phyloP scores from a whole-genome alignment of 2,113 vertebrate genomes.

The Epinephelus lanceolatus region DNA sequence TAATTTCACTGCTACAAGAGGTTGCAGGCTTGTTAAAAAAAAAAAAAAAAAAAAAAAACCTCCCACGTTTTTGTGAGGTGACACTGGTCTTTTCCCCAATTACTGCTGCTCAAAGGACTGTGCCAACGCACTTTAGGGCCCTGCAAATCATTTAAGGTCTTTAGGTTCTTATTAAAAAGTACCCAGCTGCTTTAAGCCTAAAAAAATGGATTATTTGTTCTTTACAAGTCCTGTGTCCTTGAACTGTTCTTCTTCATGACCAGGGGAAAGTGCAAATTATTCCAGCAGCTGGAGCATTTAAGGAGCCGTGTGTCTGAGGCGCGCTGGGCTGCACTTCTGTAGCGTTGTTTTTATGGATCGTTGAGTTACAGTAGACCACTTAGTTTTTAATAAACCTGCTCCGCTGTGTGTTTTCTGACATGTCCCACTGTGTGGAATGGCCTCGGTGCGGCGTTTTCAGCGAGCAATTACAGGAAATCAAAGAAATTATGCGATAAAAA shows the following conservation, averaged over 20 bases:
- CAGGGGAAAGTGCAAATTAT: constrained; percentile 78
- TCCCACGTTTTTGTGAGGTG: constrained; percentile 74
- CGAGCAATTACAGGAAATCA: constrained; percentile 39
- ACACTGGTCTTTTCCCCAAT: constrained; percentile 84
- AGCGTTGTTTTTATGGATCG: constrained; percentile 79
- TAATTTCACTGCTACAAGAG: constrained; percentile 78
- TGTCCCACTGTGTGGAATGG: constrained; percentile 26
- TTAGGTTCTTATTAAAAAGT: constrained; percentile 83
- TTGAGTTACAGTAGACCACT: constrained; percentile 74
- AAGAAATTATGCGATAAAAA: constrained; percentile 37
- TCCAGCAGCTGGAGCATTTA: constrained; percentile 77
- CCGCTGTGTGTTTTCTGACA: constrained; percentile 6
- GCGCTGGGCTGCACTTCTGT: constrained; percentile 73
- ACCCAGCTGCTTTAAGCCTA: constrained; percentile 77
- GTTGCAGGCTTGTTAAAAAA: constrained; percentile 73
- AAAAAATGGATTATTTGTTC: constrained; percentile 67
- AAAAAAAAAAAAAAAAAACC: constrained; percentile 62
- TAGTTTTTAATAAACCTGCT: constrained; percentile 71
- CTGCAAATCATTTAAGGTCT: constrained; percentile 81
- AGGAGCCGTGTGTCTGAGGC: constrained; percentile 74
- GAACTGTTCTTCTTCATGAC: constrained; percentile 77
- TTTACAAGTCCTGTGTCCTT: constrained; percentile 81
- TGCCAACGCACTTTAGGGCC: constrained; percentile 65
- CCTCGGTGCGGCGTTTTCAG: constrained; percentile 1
- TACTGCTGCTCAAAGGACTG: constrained; percentile 79